Evolutionary conservation across 2,888 invertebrate species (phyloP), one percentile per base, ranked within the genome.

Genomic region (Cordilura impudica): DNA sequence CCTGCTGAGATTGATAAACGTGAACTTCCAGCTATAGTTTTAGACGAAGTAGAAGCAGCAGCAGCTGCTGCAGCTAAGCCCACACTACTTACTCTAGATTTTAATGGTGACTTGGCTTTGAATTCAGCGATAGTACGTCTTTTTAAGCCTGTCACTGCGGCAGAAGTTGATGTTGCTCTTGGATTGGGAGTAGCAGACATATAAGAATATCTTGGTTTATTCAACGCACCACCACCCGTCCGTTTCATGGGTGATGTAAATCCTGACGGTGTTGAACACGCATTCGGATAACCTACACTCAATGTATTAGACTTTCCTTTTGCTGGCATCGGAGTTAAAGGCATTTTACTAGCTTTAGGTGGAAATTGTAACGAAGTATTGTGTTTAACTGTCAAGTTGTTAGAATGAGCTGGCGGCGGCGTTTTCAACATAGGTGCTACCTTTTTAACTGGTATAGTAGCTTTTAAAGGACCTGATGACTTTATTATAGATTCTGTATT

Each of bases 401-500:
- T 16, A 47, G 5, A 31, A 5, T 21, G 47, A 4, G 83, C 77
- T 8, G 82, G 80, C 2, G 69, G 81, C 10, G 81, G 81, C 23
- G 82, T 78, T 60, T 83, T 84, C 1, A 84, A 53, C 81, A 83
- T 83, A 0, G 85, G 84, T 6, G 83, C 82, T 6, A 85, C 83
- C 35, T 84, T 86, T 49, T 84, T 86, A 0, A 86, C 74, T 1
- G 86, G 86, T 51, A 86, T 81, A 4, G 85, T 84, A 8, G 86
- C 86, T 61, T 85, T 85, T 39, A 86, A 58, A 4, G 86, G 86
- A 16, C 81, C 85, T 7, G 73, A 72, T 4, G 83, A 82, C 51
- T 84, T 83, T n/a, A 83, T 73, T 19, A 85, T 83, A 0, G 85
- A 85, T 45, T 83, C 82, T 2, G 81, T 77, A 53, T 79, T 82